These are phyloP conservation scores for Myotis davidii DNA, from an alignment of 2,113 vertebrate species.

Conservation along the genomic window DNA sequence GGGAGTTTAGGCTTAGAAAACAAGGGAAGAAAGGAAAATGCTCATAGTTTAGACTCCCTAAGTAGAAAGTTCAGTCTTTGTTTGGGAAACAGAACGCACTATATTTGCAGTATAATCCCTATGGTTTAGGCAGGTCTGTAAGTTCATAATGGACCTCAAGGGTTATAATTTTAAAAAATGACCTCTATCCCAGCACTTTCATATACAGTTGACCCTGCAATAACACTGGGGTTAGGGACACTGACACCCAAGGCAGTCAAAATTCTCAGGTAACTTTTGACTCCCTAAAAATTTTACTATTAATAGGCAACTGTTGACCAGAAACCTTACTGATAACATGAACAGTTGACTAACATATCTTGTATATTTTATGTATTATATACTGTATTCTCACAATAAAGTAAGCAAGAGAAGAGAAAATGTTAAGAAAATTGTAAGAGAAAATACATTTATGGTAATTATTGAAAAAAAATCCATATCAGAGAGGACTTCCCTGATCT, in stretches of 20 bases:
- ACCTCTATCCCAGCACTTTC: background rate
- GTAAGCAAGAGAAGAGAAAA: background rate
- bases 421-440: background rate
- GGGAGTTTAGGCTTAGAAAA: conserved; percentile 33
- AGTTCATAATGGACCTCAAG: conserved; percentile 29
- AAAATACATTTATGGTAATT: background rate
- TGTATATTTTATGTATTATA: background rate
- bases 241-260: background rate
- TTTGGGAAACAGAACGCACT: conserved; percentile 55
- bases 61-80: conserved; percentile 54
- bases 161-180: background rate
- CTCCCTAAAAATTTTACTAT: background rate
- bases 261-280: background rate
- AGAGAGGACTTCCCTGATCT: background rate
- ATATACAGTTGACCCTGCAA: background rate
- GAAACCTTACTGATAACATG: background rate
- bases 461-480: background rate
- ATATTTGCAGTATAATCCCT: conserved; percentile 47
- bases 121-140: conserved; percentile 55
- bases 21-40: conserved; percentile 32
- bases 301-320: background rate
- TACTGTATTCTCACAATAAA: background rate
- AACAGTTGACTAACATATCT: background rate
- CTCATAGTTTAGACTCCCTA: conserved; percentile 56
- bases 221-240: background rate